Evolutionary conservation across 2,113 vertebrate species (phyloP), one percentile per base, ranked within the genome.

Genomic region (Artemisiospiza belli): DNA sequence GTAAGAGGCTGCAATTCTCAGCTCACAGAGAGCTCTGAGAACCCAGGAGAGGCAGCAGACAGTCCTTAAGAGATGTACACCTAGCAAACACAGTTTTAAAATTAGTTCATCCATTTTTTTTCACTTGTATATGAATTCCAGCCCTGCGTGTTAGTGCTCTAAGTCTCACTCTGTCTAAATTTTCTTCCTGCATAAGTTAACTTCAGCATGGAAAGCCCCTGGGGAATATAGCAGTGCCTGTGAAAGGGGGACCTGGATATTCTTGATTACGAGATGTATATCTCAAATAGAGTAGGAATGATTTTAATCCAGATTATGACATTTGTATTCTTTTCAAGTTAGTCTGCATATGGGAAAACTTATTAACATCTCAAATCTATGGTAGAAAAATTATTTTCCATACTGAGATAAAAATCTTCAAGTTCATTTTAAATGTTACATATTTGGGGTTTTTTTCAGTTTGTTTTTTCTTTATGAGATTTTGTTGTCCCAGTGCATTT

Each of bases 261-360:
- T 97, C 89, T 47, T 89, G 88, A 90, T 93, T 80, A 70, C 0
- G 8, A 97, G 97, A 97, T 58, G 12, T 44, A 7, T 94, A 96
- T 97, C 96, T 80, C 88, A 43, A 96, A 94, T 59, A 69, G 84
- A 96, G n/a, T 66, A 92, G 91, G 90, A 96, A 96, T 92, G 78
- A 82, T 97, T 97, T 97, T 95, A 96, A 97, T 95, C 82, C 27
- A 43, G 93, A 95, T 96, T 92, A 95, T 95, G 92, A 93, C 74
- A 96, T 95, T 95, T 96, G 97, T 98, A 97, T 97, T 96, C 96
- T 95, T 97, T 97, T 97, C 90, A 95, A 92, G 95, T 96, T 92
- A 89, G 83, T 94, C 66, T 78, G 52, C 73, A 79, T 94, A 92
- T 62, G 10, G 62, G 21, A 93, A 95, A 90, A 82, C 37, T 88